These are phyloP conservation scores for Pangasius mekongensis DNA, from an alignment of 2,797 vertebrate species.

Conservation along the genomic window DNA sequence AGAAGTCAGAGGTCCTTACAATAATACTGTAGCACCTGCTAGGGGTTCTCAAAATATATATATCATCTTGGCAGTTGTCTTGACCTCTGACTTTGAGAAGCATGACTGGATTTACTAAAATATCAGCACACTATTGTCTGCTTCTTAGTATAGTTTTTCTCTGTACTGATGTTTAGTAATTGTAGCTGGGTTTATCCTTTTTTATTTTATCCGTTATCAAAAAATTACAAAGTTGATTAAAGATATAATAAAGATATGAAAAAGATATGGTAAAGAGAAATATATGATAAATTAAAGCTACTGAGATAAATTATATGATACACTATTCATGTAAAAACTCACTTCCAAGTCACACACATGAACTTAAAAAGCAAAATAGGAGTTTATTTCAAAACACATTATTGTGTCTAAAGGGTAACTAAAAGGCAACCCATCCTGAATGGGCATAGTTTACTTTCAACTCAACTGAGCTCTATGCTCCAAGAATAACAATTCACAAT, in stretches of 20 bases:
- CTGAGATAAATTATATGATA: neutral
- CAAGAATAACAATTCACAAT: neutral
- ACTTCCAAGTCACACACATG: neutral
- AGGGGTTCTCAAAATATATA: slow-evolving; percentile 8
- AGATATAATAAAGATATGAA: no score
- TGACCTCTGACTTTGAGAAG: slow-evolving; percentile 25
- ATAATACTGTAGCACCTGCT: slow-evolving; percentile 38
- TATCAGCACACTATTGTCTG: neutral
- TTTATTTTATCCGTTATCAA: neutral
- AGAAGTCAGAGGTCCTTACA: slow-evolving; percentile 36
- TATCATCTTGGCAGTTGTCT: slow-evolving; percentile 22
- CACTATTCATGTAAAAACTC: neutral
- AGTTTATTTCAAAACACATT: neutral
- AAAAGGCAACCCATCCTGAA: neutral
- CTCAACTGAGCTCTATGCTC: neutral
- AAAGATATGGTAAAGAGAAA: no score
- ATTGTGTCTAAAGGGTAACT: neutral
- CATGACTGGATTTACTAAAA: slow-evolving; percentile 5
- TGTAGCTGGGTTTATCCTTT: neutral
- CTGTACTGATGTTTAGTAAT: neutral
- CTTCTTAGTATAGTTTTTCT: neutral
- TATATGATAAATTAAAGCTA: no score
- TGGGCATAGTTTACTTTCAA: neutral
- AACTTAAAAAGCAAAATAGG: neutral
- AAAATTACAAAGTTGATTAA: neutral